Conservation (phyloP, 2,113 vertebrate species). For the Australoheros scitulus region DNA sequence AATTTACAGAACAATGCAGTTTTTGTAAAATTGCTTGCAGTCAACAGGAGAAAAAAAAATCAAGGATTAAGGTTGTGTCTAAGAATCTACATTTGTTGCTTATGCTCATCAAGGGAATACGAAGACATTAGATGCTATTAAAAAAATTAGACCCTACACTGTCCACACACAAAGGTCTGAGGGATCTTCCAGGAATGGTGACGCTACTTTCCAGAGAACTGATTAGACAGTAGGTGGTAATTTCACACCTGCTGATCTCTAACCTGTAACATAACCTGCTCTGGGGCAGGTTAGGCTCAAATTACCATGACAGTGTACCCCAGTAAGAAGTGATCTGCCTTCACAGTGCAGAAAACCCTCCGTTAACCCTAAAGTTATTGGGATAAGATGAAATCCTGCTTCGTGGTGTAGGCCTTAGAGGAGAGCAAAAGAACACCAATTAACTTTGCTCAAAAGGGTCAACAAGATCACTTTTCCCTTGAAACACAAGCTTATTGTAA, state of each 20-base stretch:
- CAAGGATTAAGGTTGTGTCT: background rate
- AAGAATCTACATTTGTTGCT: background rate
- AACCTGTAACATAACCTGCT: background rate
- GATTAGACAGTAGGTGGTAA: background rate
- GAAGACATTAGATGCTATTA: background rate
- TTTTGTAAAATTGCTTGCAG: too few species aligned
- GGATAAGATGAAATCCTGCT: background rate
- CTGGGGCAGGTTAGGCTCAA: background rate
- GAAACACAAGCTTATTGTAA: too few species aligned
- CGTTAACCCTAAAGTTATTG: background rate
- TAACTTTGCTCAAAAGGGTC: background rate
- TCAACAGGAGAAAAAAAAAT: too few species aligned
- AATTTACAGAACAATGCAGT: too few species aligned
- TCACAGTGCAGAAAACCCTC: background rate
- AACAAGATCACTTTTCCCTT: accelerated
- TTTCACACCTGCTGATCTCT: background rate
- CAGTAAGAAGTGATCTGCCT: background rate
- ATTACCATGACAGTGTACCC: background rate
- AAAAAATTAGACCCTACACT: background rate
- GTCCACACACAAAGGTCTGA: background rate
- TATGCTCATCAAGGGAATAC: background rate
- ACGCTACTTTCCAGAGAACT: background rate
- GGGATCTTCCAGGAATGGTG: background rate
- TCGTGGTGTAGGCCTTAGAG: background rate
- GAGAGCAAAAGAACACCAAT: background rate